Conservation (phyloP, 2,888 invertebrate genomes). For the Pycnomerus fuliginosus region DNA sequence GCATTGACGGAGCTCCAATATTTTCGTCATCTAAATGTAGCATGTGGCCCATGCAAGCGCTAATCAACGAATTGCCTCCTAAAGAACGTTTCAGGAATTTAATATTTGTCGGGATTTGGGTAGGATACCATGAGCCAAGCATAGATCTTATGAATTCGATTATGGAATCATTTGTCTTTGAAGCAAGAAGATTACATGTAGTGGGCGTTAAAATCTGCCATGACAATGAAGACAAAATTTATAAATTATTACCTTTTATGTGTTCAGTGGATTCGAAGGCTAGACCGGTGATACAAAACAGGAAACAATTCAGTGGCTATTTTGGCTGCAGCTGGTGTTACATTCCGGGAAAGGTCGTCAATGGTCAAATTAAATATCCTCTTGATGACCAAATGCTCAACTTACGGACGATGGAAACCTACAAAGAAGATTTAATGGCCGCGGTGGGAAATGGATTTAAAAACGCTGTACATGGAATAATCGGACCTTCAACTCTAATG, state of each 20-base stretch:
- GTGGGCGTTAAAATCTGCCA: background rate
- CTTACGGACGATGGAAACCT: background rate
- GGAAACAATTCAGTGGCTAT: background rate
- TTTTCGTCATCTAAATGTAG: background rate
- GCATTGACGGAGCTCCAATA: background rate
- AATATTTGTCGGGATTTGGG: background rate
- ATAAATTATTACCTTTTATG: background rate
- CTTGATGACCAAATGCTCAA: background rate
- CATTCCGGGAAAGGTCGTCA: background rate
- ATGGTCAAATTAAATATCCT: background rate
- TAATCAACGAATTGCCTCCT: background rate
- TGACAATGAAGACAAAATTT: background rate
- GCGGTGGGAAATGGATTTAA: background rate
- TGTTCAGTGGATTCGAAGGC: conserved; percentile 1
- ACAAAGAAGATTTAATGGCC: background rate
- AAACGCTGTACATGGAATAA: background rate
- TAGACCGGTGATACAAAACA: background rate
- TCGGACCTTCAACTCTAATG: background rate
- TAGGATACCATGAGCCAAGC: background rate
- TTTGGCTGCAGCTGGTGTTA: conserved; percentile 1
- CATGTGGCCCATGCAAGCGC: background rate
- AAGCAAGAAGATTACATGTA: no score
- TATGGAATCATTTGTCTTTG: background rate
- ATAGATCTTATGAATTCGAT: background rate
- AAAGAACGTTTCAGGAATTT: background rate